phyloP scores from a whole-genome alignment of 35 echinoderm and acorn worm genomes.

The Amphiura filiformis region DNA sequence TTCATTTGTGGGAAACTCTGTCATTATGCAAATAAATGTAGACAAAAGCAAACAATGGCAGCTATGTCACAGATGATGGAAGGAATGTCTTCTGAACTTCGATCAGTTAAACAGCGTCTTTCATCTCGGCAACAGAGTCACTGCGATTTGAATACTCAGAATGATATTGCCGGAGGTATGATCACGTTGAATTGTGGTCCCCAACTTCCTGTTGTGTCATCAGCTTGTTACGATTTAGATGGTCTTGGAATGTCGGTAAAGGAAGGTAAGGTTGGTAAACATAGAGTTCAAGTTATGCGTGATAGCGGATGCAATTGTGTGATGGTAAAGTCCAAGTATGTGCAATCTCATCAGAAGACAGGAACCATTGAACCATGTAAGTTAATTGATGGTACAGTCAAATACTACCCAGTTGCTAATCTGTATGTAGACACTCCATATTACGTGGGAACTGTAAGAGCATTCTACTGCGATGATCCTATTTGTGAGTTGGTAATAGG shows the following conservation, averaged over 20 bases:
- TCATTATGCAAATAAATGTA: not conserved
- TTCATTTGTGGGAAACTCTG: not conserved
- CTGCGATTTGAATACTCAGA: not conserved
- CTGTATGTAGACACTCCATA: slow-evolving; percentile 44
- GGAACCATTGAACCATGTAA: slow-evolving; percentile 18
- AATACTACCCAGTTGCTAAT: slow-evolving; percentile 15
- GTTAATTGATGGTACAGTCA: slow-evolving; percentile 53
- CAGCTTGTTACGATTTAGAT: slow-evolving; percentile 18
- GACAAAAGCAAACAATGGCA: not conserved
- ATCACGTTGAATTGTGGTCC: slow-evolving; percentile 33
- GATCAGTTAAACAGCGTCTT: not conserved
- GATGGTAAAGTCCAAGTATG: slow-evolving; percentile 13
- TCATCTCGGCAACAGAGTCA: not conserved
- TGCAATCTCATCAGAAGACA: slow-evolving; percentile 26
- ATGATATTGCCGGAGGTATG: not conserved
- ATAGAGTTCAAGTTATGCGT: slow-evolving; percentile 24
- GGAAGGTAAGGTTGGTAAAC: slow-evolving; percentile 8
- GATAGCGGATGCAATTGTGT: slow-evolving; percentile 45
- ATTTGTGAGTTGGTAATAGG: slow-evolving; percentile 5
- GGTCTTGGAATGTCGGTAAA: slow-evolving; percentile 30
- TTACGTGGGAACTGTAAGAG: not conserved
- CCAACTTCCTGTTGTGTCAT: slow-evolving; percentile 32
- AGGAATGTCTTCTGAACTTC: not conserved
- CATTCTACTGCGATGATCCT: slow-evolving; percentile 1
- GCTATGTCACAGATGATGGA: not conserved